A percentile compares a stretch with the other conserved stretches of the same genome.
Evolutionary conservation across 2,113 vertebrate species (phyloP).

Genomic region (Sylvietta virens): DNA sequence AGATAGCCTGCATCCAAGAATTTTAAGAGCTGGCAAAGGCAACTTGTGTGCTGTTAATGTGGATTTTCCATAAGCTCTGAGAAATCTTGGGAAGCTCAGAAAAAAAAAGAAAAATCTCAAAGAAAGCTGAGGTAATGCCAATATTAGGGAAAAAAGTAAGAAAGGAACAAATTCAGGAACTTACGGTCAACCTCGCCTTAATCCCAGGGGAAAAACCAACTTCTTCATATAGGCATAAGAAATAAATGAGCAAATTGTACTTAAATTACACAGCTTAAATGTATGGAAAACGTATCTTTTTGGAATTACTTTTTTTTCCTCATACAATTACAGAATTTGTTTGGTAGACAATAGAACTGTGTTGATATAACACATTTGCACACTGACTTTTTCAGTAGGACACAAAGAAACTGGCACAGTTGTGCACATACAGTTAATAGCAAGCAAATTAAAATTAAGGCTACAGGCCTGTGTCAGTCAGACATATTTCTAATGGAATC

Average conservation of each 20-base stretch:
- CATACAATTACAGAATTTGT: background rate
- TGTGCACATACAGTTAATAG: background rate
- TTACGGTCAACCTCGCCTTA: background rate
- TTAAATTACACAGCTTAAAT: background rate
- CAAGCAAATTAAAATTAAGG: background rate
- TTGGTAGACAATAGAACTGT: background rate
- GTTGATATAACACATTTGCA: background rate
- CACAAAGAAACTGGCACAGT: background rate
- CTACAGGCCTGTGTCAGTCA: background rate
- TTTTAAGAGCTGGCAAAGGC: conserved; percentile 52
- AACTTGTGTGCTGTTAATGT: conserved; percentile 14
- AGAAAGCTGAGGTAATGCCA: conserved; percentile 1
- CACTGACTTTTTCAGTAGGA: background rate
- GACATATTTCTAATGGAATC: background rate
- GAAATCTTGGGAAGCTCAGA: conserved; percentile 37
- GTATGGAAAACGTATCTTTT: background rate
- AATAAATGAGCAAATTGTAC: background rate
- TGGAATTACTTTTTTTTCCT: background rate
- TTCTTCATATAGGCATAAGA: background rate
- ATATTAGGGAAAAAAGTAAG: background rate
- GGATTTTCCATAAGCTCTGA: conserved; percentile 58
- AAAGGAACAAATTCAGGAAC: conserved; percentile 7
- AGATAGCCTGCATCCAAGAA: conserved; percentile 42
- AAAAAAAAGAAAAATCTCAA: conserved; percentile 2
- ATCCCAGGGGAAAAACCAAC: background rate